Conservation (phyloP, 2,113 vertebrate genomes). For the Euleptes europaea region DNA sequence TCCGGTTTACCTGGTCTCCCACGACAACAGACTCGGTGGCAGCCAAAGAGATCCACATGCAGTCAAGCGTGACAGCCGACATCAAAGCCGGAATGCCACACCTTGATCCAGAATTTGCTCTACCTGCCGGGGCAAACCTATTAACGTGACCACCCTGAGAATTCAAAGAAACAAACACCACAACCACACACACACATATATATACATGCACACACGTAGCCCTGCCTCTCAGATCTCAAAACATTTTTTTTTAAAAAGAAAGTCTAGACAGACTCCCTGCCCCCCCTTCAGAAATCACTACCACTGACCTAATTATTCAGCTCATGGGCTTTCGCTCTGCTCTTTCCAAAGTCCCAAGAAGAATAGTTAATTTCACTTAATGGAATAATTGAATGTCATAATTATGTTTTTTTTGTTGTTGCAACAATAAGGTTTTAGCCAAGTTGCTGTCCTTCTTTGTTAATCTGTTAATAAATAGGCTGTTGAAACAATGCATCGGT, state of each 20-base stretch:
- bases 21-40: slow-evolving; percentile 82
- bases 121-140: slow-evolving; percentile 83
- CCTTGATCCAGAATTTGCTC: slow-evolving; percentile 82
- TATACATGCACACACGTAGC: slow-evolving; percentile 18
- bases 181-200: slow-evolving; percentile 16
- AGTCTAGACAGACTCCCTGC: slow-evolving; percentile 80
- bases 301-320: slow-evolving; percentile 80
- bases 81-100: slow-evolving; percentile 83
- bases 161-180: slow-evolving; percentile 80
- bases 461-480: slow-evolving; percentile 70
- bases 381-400: slow-evolving; percentile 81
- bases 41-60: slow-evolving; percentile 81
- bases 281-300: slow-evolving; percentile 65
- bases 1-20: slow-evolving; percentile 78
- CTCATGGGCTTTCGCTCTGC: slow-evolving; percentile 68
- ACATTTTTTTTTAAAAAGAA: slow-evolving; percentile 52
- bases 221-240: slow-evolving; percentile 67
- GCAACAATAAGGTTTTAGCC: slow-evolving; percentile 71
- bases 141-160: slow-evolving; percentile 86
- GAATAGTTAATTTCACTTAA: slow-evolving; percentile 80
- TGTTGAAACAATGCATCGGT: slow-evolving; percentile 63
- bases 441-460: slow-evolving; percentile 57
- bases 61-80: slow-evolving; percentile 80
- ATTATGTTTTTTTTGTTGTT: slow-evolving; percentile 63
- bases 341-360: slow-evolving; percentile 75